Evolutionary conservation across 2,113 vertebrate species (phyloP), one percentile per base, ranked within the genome.

Genomic region (Apteryx mantelli): DNA sequence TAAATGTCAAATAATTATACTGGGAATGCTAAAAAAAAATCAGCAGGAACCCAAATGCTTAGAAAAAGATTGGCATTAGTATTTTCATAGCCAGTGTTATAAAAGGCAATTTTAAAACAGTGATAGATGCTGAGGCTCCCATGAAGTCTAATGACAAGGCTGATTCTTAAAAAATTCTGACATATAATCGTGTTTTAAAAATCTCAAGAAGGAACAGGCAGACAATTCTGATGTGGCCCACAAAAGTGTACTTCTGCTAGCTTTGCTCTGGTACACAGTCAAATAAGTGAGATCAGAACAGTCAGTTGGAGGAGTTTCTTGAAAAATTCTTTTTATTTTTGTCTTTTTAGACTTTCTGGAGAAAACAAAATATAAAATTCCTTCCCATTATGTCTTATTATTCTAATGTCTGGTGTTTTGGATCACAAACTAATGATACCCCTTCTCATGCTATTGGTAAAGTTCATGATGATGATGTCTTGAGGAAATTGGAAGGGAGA

Each of bases 1-100:
- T 92, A 98, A 97, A 93, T 96, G 95, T 85, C 87, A 94, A 96
- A 98, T 97, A 98, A 98, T 97, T 98, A 88, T 97, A 96, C 93
- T 97, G 96, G 76, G 95, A 97, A 97, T 94, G 88, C 75, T n/a
- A 95, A 98, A 94, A 98, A 97, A 80, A 13, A 85, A 96, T 96
- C 96, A 98, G 94, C 91, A 95, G 97, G 95, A 98, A 97, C 44
- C 64, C 58, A 97, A 97, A 97, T 81, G 79, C 91, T 97, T 69
- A 94, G 79, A 96, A 96, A 79, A 93, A 92, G 82, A 83, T 86
- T 92, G 79, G 44, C 77, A 95, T 97, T 97, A 96, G 98, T 98
- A 96, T 95, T 98, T 92, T 90, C 89, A 79, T 82, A 97, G 87
- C 75, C 88, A 91, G 46, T 82, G 86, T 89, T 95, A 87, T 96